Evolutionary conservation across 2,888 invertebrate genomes (phyloP), one percentile per base, ranked within the genome.

Genomic region (Heliconius cydno): DNA sequence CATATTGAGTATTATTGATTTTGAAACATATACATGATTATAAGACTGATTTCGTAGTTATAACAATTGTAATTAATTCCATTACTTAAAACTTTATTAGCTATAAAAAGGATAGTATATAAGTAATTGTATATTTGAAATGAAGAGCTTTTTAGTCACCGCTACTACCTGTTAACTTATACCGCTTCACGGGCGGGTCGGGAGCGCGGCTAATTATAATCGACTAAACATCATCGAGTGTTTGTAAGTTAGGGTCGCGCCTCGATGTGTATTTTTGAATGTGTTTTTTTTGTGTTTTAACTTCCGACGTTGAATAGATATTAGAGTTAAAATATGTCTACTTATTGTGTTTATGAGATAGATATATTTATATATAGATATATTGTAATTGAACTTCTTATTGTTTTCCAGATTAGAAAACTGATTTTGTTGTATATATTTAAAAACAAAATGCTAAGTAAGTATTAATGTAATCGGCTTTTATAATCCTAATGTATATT

Each of bases 211-310:
- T 94, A 95, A 94, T 95, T 95, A 95, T 95, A 95, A 93, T 94
- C 94, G 90, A 91, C 94, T 93, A 92, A 94, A 93, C 92, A 93
- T 93, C 93, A 94, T 92, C 92, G 92, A 91, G 91, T 91, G 91
- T 88, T 91, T 87, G 91, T 92, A 92, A 92, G 85, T 91, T 94
- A 92, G 94, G 94, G 93, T 92, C 91, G 92, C 90, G 86, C 88
- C 90, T 90, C 87, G 84, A 85, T 87, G 88, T 89, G 87, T 93
- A 92, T 92, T 93, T 93, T 91, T 91, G 91, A 92, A 92, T 89
- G 88, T 9, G 5, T 41, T 41, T 84, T 84, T 90, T 91, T 90
- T 90, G 86, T 86, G 86, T 84, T 82, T 85, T 86, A 86, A 87
- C 88, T 89, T 90, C 88, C 87, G 86, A 81, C n/a, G 60, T 81